These are phyloP conservation scores for Desoria tigrina DNA, from an alignment of 2,888 invertebrate species.

Conservation along the genomic window DNA sequence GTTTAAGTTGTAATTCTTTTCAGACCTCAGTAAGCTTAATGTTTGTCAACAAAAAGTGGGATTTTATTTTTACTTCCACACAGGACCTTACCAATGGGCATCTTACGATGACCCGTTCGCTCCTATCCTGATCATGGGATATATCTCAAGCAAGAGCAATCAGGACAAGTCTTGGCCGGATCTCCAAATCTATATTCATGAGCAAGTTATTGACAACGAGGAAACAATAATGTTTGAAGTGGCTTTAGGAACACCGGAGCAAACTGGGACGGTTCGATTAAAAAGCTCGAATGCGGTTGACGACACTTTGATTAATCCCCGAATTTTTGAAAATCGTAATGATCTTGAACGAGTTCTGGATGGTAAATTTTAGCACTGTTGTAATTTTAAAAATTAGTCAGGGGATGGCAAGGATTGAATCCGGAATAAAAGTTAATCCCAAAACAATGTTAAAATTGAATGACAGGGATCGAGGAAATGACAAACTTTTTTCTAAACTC, in stretches of 20 bases:
- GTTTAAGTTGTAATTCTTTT: too few species aligned
- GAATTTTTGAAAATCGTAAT: constrained; percentile 24
- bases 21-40: too few species aligned
- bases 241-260: constrained; percentile 14
- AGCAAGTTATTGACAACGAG: background rate
- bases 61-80: background rate
- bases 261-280: constrained; percentile 24
- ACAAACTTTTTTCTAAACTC: constrained; percentile 32
- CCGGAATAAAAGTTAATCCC: background rate
- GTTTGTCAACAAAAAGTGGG: background rate
- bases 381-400: background rate
- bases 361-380: constrained; percentile 2
- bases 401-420: too few species aligned
- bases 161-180: constrained; percentile 31
- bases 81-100: background rate
- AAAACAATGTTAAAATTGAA: background rate
- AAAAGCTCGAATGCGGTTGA: constrained; percentile 22
- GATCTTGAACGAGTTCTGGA: constrained; percentile 34
- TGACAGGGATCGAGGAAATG: constrained; percentile 25
- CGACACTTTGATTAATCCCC: constrained; percentile 27
- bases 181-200: constrained; percentile 27
- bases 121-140: constrained; percentile 21
- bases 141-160: constrained; percentile 19
- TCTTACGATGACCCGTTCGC: background rate
- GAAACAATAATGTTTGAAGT: constrained; percentile 21